Evolutionary conservation across 2,888 invertebrate genomes (phyloP), one percentile per base, ranked within the genome.

Genomic region (Fabriciana adippe): DNA sequence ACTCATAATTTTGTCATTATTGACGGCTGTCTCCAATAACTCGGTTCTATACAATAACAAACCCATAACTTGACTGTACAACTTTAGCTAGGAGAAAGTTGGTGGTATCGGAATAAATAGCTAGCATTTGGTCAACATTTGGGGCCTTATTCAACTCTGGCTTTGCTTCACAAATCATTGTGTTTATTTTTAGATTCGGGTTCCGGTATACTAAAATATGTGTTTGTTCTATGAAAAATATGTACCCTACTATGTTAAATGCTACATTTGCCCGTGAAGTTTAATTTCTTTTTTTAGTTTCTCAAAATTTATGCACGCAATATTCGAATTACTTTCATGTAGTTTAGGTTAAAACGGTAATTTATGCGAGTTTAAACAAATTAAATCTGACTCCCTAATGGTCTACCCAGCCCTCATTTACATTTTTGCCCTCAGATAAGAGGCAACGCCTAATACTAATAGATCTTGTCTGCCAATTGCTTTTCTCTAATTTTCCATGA

Each of bases 371-470:
- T 59, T 59, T 48, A 59, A 59, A 48, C 59, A 48, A 48, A 59
- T 59, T 57, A 47, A 59, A 59, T 59, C 59, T n/a, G n/a, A 59
- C 48, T 59, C 59, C 48, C 59, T 59, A 59, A 59, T 59, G 47
- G 26, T 48, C 48, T 59, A 48, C 48, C 59, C 59, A 26, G 47
- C n/a, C n/a, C 48, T 59, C 59, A 59, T 59, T 59, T 59, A 59
- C 59, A 59, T 59, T 48, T 59, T 59, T 48, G n/a, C 48, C 48
- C 59, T 13, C 48, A 59, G 59, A 59, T 59, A 59, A 59, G 59
- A 48, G 48, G 59, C 57, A 26, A 59, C 26, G 47, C 47, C 47
- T 59, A 26, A 59, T 59, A 59, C 59, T 57, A 45, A 59, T 59
- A 47, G 21, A 47, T 45, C 59, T 59, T 59, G 47, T 48, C 26